Base-by-base conservation (phyloP, 2,888 invertebrate genomes). In the Tinea semifulvella region DNA sequence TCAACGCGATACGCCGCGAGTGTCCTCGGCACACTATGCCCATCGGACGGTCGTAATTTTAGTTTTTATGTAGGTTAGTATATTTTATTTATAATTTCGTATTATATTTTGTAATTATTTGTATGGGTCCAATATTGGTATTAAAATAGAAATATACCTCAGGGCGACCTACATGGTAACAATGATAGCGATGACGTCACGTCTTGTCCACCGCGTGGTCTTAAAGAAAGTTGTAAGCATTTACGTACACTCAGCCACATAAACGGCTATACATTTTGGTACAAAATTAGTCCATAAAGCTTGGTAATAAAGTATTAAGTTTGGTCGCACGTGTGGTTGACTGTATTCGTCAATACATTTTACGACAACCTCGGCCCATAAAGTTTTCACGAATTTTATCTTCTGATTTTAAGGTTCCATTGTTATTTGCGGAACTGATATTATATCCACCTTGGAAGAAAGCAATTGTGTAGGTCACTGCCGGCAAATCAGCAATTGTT, bases 151-250 rank as follows among this genome's bases (percentile, higher is more conserved):
- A 31, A 11, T 14, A 31, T 3, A 31, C 31, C 31, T 36, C 36
- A 36, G 36, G 36, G 36, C n/a, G 18, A 36, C 36, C 36, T 36
- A 36, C 36, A 36, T 36, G 36, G 14, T 36, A 14, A 36, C 36
- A 36, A 36, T 36, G 36, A 16, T 18, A n/a, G 6, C 14, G n/a
- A 14, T 36, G 36, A 36, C 36, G 36, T 36, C 36, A 36, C 36
- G 8, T n/a, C 2, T 8, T 18, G 36, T 18, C 8, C 36, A 18
- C 31, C 31, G 31, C 5, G 14, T 31, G 31, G 31, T 31, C 31
- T 31, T 31, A 14, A 31, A 31, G 31, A 31, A 31, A 31, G 31
- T 31, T 31, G 31, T 31, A n/a, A n/a, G n/a, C n/a, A n/a, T n/a
- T n/a, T n/a, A n/a, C n/a, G n/a, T n/a, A n/a, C n/a, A n/a, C n/a